Conservation (phyloP, 2,888 invertebrate genomes). For the Eupithecia abbreviata region DNA sequence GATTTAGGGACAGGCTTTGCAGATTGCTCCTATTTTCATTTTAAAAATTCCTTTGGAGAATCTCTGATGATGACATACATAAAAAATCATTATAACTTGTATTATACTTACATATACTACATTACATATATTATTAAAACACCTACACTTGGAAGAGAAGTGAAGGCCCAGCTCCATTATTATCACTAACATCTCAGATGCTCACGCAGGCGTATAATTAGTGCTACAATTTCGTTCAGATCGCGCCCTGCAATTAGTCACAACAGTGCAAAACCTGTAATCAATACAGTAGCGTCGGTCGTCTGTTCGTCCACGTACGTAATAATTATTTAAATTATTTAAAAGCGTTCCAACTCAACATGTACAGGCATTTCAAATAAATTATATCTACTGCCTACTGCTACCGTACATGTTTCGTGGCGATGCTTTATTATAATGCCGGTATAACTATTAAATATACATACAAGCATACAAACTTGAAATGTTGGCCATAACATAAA, state of each 20-base stretch:
- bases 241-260: constrained; percentile 65
- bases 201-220: constrained; percentile 59
- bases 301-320: constrained; percentile 53
- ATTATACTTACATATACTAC: not conserved
- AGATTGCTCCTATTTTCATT: not conserved
- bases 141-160: constrained; percentile 29
- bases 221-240: constrained; percentile 64
- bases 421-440: constrained; percentile 12
- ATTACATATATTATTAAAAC: constrained; percentile 14
- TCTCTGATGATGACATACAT: not conserved
- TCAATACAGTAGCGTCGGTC: constrained; percentile 62
- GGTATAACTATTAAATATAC: not conserved
- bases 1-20: not conserved
- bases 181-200: constrained; percentile 54
- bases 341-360: constrained; percentile 53
- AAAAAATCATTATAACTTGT: not conserved
- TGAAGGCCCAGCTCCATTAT: constrained; percentile 37
- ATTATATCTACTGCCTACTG: constrained; percentile 35
- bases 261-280: constrained; percentile 59
- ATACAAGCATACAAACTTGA: constrained; percentile 1
- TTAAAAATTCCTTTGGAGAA: not conserved
- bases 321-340: constrained; percentile 68
- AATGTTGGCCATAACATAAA: constrained; percentile 5
- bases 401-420: constrained; percentile 30
- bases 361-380: constrained; percentile 41